Conservation (phyloP, 2,888 invertebrate species). For the Syrphus vitripennis region DNA sequence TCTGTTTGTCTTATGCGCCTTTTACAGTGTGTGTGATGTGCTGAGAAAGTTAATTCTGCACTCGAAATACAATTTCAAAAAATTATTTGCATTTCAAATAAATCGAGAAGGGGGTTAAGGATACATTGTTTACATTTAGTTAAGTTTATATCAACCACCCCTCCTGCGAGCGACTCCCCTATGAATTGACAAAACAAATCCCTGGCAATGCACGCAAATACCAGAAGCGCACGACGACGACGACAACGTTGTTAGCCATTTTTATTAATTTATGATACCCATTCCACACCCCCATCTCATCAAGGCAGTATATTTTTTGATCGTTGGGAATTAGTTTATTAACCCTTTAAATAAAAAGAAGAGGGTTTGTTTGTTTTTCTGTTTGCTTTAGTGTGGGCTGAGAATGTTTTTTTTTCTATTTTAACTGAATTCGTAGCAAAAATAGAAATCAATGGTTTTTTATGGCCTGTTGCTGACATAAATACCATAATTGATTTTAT, state of each 20-base stretch:
- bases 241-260: conserved; percentile 35
- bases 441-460: neutral
- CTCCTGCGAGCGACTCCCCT: neutral
- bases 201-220: conserved; percentile 69
- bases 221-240: neutral
- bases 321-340: conserved; percentile 58
- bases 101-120: no score
- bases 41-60: neutral
- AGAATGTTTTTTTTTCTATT: neutral
- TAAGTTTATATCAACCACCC: neutral
- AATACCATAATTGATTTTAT: conserved; percentile 26
- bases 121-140: conserved; percentile 9
- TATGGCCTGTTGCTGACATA: conserved; percentile 7
- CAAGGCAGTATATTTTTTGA: conserved; percentile 13
- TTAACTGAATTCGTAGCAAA: neutral
- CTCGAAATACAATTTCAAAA: neutral
- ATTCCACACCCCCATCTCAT: neutral
- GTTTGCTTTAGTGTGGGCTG: neutral
- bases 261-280: conserved; percentile 59
- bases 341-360: conserved; percentile 25
- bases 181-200: conserved; percentile 67
- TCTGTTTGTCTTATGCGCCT: conserved; percentile 25
- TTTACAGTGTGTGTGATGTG: neutral
- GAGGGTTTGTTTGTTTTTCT: neutral
- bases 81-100: conserved; percentile 9